A percentile compares a stretch with the other conserved stretches of the same genome.
Evolutionary conservation across 2,113 vertebrate species (phyloP).

Genomic region (Meles meles): DNA sequence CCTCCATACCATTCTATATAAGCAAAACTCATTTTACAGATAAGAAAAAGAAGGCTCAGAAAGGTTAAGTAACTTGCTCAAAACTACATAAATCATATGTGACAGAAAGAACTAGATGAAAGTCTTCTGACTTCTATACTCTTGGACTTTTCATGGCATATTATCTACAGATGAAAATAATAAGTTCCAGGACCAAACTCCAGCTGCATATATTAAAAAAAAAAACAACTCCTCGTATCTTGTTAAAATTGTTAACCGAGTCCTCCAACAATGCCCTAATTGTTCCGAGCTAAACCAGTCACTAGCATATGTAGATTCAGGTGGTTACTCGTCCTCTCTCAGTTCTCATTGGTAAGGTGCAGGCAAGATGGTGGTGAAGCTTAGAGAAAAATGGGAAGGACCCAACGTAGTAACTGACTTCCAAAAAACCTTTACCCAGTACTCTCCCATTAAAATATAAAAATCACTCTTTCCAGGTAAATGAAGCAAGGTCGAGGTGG

Average conservation of each 20-base stretch:
- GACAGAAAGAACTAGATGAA: neutral
- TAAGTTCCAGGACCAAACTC: neutral
- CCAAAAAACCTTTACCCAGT: neutral
- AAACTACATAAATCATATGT: neutral
- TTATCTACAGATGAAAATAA: neutral
- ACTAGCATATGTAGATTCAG: neutral
- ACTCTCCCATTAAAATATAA: neutral
- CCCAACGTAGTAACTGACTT: neutral
- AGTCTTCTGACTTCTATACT: neutral
- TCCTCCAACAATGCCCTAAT: neutral
- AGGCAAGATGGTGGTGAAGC: neutral
- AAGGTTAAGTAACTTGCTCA: neutral
- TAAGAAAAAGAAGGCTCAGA: neutral
- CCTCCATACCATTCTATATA: neutral
- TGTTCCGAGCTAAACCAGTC: neutral
- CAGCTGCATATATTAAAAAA: neutral
- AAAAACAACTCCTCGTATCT: neutral
- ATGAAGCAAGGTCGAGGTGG: neutral
- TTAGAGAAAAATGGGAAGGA: neutral
- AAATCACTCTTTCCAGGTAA: neutral
- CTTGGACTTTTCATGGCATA: neutral
- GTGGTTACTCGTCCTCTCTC: neutral
- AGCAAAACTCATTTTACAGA: neutral
- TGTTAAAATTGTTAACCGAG: neutral
- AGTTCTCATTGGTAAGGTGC: neutral